Base-by-base conservation (phyloP, 2,888 invertebrate species). In the Ferdinandea cuprea region DNA sequence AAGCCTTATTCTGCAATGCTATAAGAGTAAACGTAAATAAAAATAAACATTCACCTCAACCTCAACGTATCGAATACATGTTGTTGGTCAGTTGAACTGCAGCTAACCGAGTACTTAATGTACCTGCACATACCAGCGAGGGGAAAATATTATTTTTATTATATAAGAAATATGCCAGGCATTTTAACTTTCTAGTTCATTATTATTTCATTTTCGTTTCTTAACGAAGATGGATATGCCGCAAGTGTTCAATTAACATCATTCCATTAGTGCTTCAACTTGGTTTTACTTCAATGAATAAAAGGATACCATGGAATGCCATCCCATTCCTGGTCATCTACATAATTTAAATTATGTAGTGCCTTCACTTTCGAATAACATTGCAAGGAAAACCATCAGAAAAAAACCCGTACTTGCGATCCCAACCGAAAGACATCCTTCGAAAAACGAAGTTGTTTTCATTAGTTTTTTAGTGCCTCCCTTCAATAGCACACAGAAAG, bases 161-260 rank as follows among this genome's bases (percentile, higher is more conserved):
- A 19, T 19, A 54, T 46, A 35, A 52, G 28, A 25, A 25, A n/a
- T 5, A 32, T 65, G 65, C 13, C 44, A 58, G 44, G 65, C 50
- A 46, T 77, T 63, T 63, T 6, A 78, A 72, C 65, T 72, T 71
- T 65, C 58, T 58, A 28, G 54, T 61, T 68, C 15, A 7, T 30
- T 9, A 7, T 30, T 9, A 13, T 8, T 32, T 25, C 21, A 3
- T 32, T 46, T 21, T 15, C 13, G 13, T 28, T 25, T 17, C 7
- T 28, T 40, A 9, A 28, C 28, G 5, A 11, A 5, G 25, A 42
- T 7, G 11, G 28, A 30, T 19, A 11, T 30, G 9, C 32, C 8
- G 28, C 30, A 30, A 42, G 46, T 68, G 15, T 7, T 68, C 8
- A 25, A 42, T 46, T 35, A 32, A 44, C 9, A 25, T 13, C 5